These are phyloP conservation scores for Scolopax rusticola DNA, from an alignment of 2,797 vertebrate species.

Conservation along the genomic window DNA sequence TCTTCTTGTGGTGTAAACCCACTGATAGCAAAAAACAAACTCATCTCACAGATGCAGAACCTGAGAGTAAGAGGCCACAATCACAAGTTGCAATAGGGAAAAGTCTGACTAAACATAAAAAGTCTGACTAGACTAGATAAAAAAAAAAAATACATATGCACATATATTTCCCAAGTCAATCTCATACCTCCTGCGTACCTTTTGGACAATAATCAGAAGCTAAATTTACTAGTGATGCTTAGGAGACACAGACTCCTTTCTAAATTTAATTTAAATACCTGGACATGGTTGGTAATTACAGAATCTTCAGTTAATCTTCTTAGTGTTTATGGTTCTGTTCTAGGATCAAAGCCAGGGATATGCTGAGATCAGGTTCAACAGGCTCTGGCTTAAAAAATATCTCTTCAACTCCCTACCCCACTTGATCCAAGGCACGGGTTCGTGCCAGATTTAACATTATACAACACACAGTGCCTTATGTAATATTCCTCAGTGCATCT, in stretches of 20 bases:
- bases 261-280: not conserved
- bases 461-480: not conserved
- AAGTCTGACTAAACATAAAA: not conserved
- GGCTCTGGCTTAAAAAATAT: not conserved
- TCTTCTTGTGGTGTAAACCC: not conserved
- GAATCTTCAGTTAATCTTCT: not conserved
- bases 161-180: not conserved
- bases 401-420: not conserved
- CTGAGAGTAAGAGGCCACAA: not conserved
- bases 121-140: not conserved
- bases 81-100: not conserved
- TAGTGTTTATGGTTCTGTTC: not conserved
- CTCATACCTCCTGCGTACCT: not conserved
- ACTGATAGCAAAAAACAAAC: not conserved
- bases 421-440: not conserved
- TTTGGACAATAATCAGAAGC: not conserved
- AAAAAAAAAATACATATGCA: too few species aligned
- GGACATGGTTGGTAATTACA: not conserved
- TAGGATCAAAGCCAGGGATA: not conserved
- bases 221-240: not conserved
- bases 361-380: not conserved
- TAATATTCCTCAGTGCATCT: not conserved
- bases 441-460: not conserved
- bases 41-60: not conserved
- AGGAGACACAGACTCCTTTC: not conserved